Conservation (phyloP, 2,797 vertebrate species). For the Gorsachius magnificus region DNA sequence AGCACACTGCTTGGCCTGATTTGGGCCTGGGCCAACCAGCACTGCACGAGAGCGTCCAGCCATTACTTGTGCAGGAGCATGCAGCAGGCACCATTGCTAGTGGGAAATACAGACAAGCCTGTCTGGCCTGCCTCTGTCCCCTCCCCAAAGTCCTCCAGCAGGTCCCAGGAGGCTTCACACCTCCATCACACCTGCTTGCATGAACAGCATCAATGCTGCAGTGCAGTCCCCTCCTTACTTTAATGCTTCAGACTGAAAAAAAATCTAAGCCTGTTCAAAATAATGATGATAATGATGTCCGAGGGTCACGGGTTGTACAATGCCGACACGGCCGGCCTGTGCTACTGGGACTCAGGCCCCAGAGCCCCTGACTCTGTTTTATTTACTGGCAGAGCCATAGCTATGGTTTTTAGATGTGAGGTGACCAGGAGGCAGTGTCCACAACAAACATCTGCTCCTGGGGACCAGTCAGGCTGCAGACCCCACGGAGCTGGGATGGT, state of each 20-base stretch:
- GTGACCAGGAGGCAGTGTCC: background rate
- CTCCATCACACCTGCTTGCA: background rate
- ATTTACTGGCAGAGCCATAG: background rate
- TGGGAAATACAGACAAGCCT: background rate
- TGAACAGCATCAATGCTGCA: background rate
- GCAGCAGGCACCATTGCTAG: background rate
- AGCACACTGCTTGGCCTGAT: background rate
- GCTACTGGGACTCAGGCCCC: background rate
- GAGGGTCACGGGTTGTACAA: background rate
- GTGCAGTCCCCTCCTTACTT: background rate
- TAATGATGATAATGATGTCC: too few relatives aligned
- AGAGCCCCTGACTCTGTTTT: background rate
- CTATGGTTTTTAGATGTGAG: background rate
- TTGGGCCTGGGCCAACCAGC: background rate
- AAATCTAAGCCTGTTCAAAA: background rate
- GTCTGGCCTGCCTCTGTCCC: fast-evolving
- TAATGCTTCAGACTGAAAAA: background rate
- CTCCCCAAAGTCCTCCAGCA: fast-evolving
- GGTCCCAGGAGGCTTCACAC: background rate
- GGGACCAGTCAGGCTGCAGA: background rate
- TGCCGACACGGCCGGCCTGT: fast-evolving
- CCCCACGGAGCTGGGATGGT: background rate
- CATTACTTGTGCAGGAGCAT: background rate
- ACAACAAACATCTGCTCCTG: background rate
- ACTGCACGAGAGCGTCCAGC: background rate